These are phyloP conservation scores for Crotophaga sulcirostris DNA, from an alignment of 2,113 vertebrate species.

Conservation along the genomic window DNA sequence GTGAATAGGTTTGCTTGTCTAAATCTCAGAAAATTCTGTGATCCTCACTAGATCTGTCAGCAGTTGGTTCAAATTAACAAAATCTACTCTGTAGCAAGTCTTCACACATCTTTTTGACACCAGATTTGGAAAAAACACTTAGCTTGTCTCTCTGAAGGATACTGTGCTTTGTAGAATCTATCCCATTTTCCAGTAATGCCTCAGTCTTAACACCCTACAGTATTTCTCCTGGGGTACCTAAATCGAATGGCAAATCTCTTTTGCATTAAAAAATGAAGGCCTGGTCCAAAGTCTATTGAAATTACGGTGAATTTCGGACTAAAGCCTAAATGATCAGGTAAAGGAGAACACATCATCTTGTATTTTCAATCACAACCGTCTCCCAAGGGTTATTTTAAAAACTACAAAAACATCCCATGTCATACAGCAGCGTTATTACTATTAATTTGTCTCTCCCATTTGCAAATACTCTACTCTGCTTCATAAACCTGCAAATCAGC, in stretches of 20 bases:
- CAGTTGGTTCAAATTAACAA: neutral
- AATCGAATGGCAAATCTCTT: neutral
- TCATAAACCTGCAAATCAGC: neutral
- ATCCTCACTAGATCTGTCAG: neutral
- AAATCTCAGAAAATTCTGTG: neutral
- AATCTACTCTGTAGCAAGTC: neutral
- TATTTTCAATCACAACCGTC: neutral
- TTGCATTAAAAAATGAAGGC: neutral
- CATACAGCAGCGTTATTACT: neutral
- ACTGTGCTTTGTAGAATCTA: neutral
- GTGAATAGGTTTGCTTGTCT: neutral
- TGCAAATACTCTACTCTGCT: neutral
- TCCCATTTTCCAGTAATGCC: neutral
- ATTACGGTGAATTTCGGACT: neutral
- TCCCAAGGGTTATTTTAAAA: conserved; percentile 15
- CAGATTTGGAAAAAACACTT: neutral
- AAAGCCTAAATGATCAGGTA: conserved; percentile 25
- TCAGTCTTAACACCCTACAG: neutral
- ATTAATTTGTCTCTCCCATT: neutral
- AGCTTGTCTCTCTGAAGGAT: neutral
- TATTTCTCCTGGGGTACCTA: neutral
- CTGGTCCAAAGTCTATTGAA: neutral
- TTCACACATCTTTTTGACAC: neutral
- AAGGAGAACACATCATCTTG: neutral
- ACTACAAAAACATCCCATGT: neutral